These are phyloP conservation scores for Mus minutoides DNA, from an alignment of 2,797 vertebrate genomes.

Conservation along the genomic window DNA sequence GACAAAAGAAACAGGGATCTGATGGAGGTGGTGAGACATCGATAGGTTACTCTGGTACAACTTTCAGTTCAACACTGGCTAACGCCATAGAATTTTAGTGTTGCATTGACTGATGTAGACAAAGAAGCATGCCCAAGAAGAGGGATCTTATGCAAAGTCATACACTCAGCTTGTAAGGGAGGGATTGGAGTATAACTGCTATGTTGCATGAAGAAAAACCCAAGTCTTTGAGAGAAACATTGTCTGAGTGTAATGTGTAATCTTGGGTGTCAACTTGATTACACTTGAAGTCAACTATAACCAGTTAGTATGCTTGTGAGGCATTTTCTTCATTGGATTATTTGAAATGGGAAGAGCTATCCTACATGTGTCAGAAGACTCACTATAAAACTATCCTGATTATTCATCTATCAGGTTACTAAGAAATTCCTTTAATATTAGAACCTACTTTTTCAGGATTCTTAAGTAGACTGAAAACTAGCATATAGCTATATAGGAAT, in stretches of 20 bases:
- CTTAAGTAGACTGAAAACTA: neutral
- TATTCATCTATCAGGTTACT: no score
- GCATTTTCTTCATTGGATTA: neutral
- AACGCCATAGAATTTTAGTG: neutral
- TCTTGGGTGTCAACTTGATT: neutral
- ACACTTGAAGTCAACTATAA: neutral
- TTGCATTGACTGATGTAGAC: neutral
- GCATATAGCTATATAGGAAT: neutral
- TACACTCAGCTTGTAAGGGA: neutral
- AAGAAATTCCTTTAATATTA: neutral
- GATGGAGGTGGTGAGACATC: neutral
- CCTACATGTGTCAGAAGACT: neutral
- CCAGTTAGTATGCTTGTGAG: neutral
- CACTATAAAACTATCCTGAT: neutral
- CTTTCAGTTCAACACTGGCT: neutral
- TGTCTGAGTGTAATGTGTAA: neutral
- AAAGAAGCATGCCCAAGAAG: neutral
- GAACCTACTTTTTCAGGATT: neutral
- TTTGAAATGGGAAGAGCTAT: neutral
- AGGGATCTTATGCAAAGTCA: neutral
- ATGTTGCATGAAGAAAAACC: neutral
- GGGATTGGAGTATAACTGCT: neutral
- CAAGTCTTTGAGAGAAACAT: neutral
- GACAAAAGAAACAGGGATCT: neutral
- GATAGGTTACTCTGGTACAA: neutral